Evolutionary conservation across 2,113 vertebrate genomes (phyloP), one percentile per base, ranked within the genome.

Genomic region (Serranochromis macrocephalus): DNA sequence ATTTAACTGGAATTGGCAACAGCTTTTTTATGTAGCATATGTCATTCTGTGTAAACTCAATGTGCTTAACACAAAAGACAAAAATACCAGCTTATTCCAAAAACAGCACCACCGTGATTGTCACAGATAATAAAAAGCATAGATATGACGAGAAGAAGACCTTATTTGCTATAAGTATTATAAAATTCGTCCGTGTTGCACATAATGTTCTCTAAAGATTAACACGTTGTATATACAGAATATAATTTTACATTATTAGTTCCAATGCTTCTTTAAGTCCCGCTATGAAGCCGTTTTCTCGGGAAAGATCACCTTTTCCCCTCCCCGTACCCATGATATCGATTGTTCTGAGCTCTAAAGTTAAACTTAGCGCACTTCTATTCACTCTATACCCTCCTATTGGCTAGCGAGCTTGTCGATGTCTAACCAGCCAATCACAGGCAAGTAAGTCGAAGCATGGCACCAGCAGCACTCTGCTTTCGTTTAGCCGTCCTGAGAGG

Each of bases 401-500:
- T 92, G 93, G 92, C 78, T 78, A 3, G 1, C 1, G 24, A 19
- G 1, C 10, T 75, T 26, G 80, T 5, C 16, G 40, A 33, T 2
- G 31, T 4, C 2, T 1, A 5, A 4, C 8, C 14, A 85, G 40
- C 94, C 86, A 94, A 94, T 94, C 90, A 91, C 9, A 47, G 81
- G 0, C 6, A 17, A 38, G 2, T 5, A 26, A 9, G 38, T 9
- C 42, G 31, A 78, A 31, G 55, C 54, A 1, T 12, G 16, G 21
- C 3, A 2, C 9, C 7, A 2, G 2, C 13, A 4, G 1, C 4
- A 1, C 0, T 91, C 90, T 19, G 90, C 6, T n/a, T n/a, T 96
- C 84, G 85, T 82, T 85, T 95, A 78, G 17, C 84, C 63, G 36
- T 31, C 88, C 94, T 95, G 14, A 13, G n/a, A 6, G 13, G 84